phyloP scores from a whole-genome alignment of 1,140 invertebrate genomes.

The Thereuonema tuberculata region DNA sequence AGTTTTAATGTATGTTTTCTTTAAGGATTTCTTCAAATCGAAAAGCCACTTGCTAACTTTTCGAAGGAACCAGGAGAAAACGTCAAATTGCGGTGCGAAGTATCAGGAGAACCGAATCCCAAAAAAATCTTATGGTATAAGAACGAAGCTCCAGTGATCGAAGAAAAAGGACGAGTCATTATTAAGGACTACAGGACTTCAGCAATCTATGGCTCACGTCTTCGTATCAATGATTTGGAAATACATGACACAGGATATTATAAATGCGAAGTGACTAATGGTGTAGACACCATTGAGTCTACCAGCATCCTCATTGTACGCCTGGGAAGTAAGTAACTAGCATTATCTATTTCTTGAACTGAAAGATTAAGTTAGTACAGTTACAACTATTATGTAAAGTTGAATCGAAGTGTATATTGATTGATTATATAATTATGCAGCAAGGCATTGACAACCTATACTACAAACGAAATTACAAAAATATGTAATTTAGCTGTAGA shows the following conservation, averaged over 20 bases:
- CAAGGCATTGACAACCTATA: no score
- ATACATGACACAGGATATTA: conserved; percentile 53
- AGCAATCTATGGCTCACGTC: conserved; percentile 29
- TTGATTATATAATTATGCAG: no score
- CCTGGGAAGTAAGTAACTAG: no score
- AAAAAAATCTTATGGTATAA: conserved; percentile 47
- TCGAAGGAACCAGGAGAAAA: background rate
- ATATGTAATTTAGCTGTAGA: no score
- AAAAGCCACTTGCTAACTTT: background rate
- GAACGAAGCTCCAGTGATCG: conserved; percentile 44
- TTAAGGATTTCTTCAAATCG: background rate
- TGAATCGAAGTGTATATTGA: no score
- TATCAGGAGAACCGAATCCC: background rate
- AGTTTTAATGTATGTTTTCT: no score
- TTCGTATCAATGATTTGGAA: conserved; percentile 46
- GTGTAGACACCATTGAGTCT: conserved; percentile 42
- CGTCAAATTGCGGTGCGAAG: background rate
- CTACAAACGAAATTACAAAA: no score
- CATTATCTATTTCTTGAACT: no score
- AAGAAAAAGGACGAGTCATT: conserved; percentile 37
- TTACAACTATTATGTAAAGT: no score
- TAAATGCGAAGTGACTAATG: conserved; percentile 48
- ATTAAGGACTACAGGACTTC: conserved; percentile 29
- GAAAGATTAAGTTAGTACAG: no score
- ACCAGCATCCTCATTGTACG: conserved; percentile 45